Evolutionary conservation across 2,888 invertebrate genomes (phyloP).

Genomic region (Nomada ruficornis): DNA sequence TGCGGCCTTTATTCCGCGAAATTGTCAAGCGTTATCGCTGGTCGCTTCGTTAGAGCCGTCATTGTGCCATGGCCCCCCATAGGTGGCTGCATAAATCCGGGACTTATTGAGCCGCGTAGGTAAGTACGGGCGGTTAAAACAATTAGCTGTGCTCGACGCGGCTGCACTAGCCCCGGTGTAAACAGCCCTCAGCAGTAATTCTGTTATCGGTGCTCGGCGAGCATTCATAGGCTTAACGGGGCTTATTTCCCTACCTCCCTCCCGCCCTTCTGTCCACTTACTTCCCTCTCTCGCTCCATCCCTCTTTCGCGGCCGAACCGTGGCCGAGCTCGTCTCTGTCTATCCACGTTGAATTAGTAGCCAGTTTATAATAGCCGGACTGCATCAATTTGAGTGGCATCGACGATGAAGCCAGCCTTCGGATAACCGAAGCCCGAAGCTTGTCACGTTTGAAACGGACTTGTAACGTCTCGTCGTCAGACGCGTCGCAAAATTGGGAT

Average conservation of each 20-base stretch:
- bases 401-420: slow-evolving; percentile 23
- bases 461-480: not conserved
- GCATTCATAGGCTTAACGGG: slow-evolving; percentile 72
- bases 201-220: slow-evolving; percentile 76
- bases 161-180: slow-evolving; percentile 64
- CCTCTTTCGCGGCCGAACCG: not conserved
- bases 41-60: slow-evolving; percentile 51
- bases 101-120: slow-evolving; percentile 71
- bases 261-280: not conserved
- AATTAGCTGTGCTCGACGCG: slow-evolving; percentile 65
- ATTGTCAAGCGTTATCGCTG: slow-evolving; percentile 43
- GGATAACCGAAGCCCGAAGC: slow-evolving; percentile 8
- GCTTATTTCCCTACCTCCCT: slow-evolving; percentile 63
- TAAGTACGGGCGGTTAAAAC: slow-evolving; percentile 72
- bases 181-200: slow-evolving; percentile 74
- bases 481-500: not conserved
- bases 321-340: not conserved
- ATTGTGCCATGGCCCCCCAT: slow-evolving; percentile 47
- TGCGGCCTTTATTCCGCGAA: slow-evolving; percentile 33
- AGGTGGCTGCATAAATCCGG: slow-evolving; percentile 69
- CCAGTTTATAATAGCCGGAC: slow-evolving; percentile 24
- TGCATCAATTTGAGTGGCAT: slow-evolving; percentile 37
- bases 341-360: slow-evolving; percentile 30
- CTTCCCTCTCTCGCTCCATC: slow-evolving; percentile 14
- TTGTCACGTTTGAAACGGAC: slow-evolving; percentile 5